Conservation (phyloP, 2,113 vertebrate species). For the Mus pahari region DNA sequence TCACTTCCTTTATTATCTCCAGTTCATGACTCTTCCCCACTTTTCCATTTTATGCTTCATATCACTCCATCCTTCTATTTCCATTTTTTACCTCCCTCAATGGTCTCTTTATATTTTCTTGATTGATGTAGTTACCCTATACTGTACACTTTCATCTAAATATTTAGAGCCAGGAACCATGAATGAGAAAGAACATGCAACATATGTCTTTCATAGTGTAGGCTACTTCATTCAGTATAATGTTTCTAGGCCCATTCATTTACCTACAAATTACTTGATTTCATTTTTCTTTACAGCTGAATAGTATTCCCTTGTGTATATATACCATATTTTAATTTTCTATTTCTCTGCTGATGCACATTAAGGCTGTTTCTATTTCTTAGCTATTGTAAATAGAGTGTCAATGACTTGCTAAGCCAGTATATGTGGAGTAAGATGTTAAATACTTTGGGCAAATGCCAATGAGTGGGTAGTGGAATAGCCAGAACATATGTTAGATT, state of each 20-base stretch:
- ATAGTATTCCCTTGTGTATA: not conserved
- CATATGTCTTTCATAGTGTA: not conserved
- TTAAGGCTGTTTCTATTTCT: not conserved
- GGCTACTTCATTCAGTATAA: not conserved
- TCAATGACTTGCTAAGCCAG: not conserved
- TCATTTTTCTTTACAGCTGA: not conserved
- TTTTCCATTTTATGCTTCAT: not conserved
- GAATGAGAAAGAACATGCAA: not conserved
- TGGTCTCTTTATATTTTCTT: not conserved
- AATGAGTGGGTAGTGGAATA: not conserved
- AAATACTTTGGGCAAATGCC: not conserved
- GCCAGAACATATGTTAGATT: not conserved
- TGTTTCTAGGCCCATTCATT: not conserved
- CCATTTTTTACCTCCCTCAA: not conserved
- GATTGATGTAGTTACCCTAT: not conserved
- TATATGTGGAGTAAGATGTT: not conserved
- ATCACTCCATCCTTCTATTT: not conserved
- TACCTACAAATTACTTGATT: not conserved
- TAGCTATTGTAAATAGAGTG: not conserved
- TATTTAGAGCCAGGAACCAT: not conserved
- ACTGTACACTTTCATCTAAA: not conserved
- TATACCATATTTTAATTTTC: not conserved
- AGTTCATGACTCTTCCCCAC: not conserved
- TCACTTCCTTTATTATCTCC: not conserved
- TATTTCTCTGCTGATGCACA: not conserved